Conservation (phyloP, 2,113 vertebrate genomes). For the Hyperopisus bebe region DNA sequence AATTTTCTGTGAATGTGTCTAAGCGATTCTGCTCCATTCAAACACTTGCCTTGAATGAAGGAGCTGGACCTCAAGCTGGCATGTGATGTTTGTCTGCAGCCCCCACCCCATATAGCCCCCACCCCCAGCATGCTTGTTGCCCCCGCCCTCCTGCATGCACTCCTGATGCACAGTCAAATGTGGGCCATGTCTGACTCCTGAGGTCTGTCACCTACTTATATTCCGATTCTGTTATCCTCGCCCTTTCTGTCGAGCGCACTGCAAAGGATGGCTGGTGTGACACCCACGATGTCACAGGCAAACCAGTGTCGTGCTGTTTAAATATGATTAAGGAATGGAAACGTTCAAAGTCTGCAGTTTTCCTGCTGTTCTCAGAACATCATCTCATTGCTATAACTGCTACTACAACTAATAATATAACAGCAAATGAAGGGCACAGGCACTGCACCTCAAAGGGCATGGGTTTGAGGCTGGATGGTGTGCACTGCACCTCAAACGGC, state of each 20-base stretch:
- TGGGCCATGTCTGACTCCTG: neutral
- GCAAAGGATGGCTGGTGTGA: neutral
- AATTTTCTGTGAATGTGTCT: neutral
- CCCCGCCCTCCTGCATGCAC: neutral
- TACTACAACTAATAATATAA: neutral
- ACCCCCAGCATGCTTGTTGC: no score
- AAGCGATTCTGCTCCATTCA: neutral
- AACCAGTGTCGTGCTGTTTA: neutral
- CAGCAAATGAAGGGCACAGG: neutral
- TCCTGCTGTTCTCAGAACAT: neutral
- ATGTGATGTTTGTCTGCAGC: neutral
- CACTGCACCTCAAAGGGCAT: no score
- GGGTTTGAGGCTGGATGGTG: no score
- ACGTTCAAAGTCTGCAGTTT: neutral
- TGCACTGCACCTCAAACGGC: no score
- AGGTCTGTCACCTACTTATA: neutral
- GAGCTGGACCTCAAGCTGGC: neutral
- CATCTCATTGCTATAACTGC: neutral
- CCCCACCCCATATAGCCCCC: no score
- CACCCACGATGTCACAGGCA: neutral
- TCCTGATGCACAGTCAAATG: neutral
- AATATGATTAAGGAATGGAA: neutral
- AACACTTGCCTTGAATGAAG: neutral
- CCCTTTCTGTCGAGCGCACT: neutral
- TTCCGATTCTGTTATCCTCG: neutral